Evolutionary conservation across 2,797 vertebrate species (phyloP), one percentile per base, ranked within the genome.

Genomic region (Rhincodon typus): DNA sequence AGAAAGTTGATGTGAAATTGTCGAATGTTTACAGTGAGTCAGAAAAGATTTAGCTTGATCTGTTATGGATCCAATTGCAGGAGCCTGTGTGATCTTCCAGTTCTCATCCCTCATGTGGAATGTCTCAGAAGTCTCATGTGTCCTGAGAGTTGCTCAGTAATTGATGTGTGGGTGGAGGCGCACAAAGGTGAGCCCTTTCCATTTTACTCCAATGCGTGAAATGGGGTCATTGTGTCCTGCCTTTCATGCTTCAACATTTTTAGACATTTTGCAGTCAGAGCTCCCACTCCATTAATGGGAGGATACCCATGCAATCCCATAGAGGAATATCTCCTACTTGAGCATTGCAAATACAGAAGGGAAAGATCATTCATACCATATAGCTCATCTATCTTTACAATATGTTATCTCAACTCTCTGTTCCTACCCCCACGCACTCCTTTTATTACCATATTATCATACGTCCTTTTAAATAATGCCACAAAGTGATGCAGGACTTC

Each of bases 1-100:
- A 72, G 94, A 77, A 77, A 95, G 94, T 95, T 95, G 27, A 95
- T 74, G 70, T 50, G 46, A 72, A 95, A 74, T 72, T 53, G 69
- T 95, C 34, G 38, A 77, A 74, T 74, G 69, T 95, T 95, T 95
- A 95, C 50, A 34, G 70, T 53, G 8, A 42, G 62, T n/a, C 46
- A 70, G 94, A 34, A 30, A 74, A 95, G 70, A 77, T 95, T 95
- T 95, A 77, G 67, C 30, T 46, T 94, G 69, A 72, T 94, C 69
- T 72, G 94, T 74, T 27, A 94, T 72, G 42, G 94, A 94, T 74
- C 94, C 94, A 94, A 50, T 4, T 30, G 25, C 69, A 74, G 21
- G 66, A 42, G n/a, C 19, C 0, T 4, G 21, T 66, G 0, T 38
- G 7, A 38, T 93, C 90, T 69, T 10, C 25, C 62, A 50, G 66